phyloP scores from a whole-genome alignment of 1,140 invertebrate genomes.

The Papilio dardanus region DNA sequence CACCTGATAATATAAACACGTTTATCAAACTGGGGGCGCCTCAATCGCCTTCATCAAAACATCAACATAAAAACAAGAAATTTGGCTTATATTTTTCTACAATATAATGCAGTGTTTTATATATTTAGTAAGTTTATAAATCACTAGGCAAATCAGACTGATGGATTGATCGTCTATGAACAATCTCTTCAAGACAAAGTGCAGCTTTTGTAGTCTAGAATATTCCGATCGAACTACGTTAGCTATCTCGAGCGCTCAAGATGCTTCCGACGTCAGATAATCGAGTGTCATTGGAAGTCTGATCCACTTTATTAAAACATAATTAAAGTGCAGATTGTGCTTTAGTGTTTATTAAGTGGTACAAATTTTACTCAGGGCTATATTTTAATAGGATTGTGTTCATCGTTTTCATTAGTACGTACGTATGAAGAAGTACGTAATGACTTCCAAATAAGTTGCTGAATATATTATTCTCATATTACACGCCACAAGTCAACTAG shows the following conservation, averaged over 20 bases:
- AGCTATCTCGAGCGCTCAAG: constrained; percentile 8
- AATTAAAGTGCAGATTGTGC: neutral
- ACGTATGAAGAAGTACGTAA: no score
- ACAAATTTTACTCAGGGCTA: neutral
- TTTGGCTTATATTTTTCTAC: no score
- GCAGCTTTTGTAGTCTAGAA: neutral
- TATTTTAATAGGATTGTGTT: neutral
- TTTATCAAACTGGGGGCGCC: no score
- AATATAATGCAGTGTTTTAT: no score
- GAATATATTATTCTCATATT: no score
- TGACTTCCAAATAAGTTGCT: no score
- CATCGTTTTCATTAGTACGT: no score
- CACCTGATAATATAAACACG: constrained; percentile 45
- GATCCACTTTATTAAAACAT: neutral
- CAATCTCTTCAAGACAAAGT: neutral
- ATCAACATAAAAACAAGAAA: no score
- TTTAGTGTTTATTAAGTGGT: neutral
- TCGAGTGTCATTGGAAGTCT: neutral
- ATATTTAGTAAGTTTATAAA: no score
- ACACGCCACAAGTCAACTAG: neutral
- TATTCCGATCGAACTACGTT: neutral
- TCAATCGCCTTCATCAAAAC: no score
- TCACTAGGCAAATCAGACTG: no score
- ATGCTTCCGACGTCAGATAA: constrained; percentile 2
- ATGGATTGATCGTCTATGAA: neutral